Evolutionary conservation across 2,888 invertebrate species (phyloP), one percentile per base, ranked within the genome.

Genomic region (Drosophila subsilvestris): DNA sequence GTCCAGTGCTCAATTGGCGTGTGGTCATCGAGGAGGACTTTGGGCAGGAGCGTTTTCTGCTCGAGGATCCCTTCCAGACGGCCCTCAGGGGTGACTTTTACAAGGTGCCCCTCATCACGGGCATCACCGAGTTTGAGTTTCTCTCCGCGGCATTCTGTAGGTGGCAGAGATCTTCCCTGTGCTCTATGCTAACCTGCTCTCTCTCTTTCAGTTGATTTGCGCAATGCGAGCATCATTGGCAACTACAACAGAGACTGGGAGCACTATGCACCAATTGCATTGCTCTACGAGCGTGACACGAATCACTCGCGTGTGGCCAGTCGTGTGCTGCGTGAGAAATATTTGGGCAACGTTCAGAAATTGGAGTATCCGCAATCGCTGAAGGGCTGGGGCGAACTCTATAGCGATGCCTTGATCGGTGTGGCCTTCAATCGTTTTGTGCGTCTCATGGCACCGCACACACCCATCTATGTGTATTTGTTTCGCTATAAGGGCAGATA

Each of bases 51-150:
- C 92, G 94, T 69, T 96, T 95, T 88, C 89, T 96, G 6, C 71
- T 93, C 0, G 93, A 93, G 9, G 93, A 95, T 77, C 95, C 95
- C 0, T 91, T 93, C 45, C 93, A 93, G 29, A 91, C 94, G 0
- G 93, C 95, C 27, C 90, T 92, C 7, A 85, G 92, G 48, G 94
- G 94, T 0, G 91, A 93, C 45, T 93, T 95, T 70, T 90, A 93
- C 45, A 93, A 94, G 32, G 94, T 95, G 5, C 96, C 96, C 0
- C 90, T 94, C 54, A 93, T 96, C 59, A 92, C 94, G 69, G 95
- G 95, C 53, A 93, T 95, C 63, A 95, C 95, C 0, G 93, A 93
- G 54, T 94, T 94, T 62, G 96, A 96, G 90, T 95, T 95, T 89
- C 93, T 93, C 80, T 92, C 93, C 53, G 94, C 93, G 20, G 93